Evolutionary conservation across 1,140 invertebrate species (phyloP).

Genomic region (Scaptodrosophila lebanonensis): DNA sequence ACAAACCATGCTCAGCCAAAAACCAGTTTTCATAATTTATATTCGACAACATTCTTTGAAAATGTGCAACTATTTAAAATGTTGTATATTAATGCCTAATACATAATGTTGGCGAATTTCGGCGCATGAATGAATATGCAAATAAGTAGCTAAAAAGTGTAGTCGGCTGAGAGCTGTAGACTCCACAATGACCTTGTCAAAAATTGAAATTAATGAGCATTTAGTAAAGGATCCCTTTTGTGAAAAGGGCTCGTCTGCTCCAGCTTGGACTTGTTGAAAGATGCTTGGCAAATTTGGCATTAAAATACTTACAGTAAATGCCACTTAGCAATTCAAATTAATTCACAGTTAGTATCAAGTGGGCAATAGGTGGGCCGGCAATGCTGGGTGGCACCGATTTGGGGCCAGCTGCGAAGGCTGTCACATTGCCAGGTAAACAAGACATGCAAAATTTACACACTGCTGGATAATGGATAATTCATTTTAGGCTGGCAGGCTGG

Average conservation of each 20-base stretch:
- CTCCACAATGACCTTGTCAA: too few relatives aligned
- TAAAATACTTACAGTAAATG: constrained; percentile 57
- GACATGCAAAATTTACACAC: constrained; percentile 12
- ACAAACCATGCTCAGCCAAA: constrained; percentile 17
- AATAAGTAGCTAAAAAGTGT: constrained; percentile 23
- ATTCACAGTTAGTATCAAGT: constrained; percentile 16
- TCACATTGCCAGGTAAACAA: constrained; percentile 44
- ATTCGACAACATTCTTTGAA: constrained; percentile 62
- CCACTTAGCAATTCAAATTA: constrained; percentile 61
- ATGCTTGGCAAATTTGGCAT: too few relatives aligned
- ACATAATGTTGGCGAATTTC: background rate
- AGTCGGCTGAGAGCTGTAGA: too few relatives aligned
- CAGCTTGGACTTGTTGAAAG: too few relatives aligned
- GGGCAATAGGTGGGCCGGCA: too few relatives aligned
- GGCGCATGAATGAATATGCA: constrained; percentile 40
- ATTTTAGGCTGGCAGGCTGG: too few relatives aligned
- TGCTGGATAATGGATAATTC: constrained; percentile 14
- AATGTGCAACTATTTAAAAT: constrained; percentile 62
- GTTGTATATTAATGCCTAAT: constrained; percentile 52
- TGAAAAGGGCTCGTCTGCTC: too few relatives aligned
- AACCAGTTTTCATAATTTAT: constrained; percentile 56
- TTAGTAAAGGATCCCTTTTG: too few relatives aligned
- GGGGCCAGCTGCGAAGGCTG: constrained; percentile 26
- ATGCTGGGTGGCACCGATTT: constrained; percentile 7
- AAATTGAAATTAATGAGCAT: too few relatives aligned